These are phyloP conservation scores for Leguminivora glycinivorella DNA, from an alignment of 1,140 invertebrate genomes.

Conservation along the genomic window DNA sequence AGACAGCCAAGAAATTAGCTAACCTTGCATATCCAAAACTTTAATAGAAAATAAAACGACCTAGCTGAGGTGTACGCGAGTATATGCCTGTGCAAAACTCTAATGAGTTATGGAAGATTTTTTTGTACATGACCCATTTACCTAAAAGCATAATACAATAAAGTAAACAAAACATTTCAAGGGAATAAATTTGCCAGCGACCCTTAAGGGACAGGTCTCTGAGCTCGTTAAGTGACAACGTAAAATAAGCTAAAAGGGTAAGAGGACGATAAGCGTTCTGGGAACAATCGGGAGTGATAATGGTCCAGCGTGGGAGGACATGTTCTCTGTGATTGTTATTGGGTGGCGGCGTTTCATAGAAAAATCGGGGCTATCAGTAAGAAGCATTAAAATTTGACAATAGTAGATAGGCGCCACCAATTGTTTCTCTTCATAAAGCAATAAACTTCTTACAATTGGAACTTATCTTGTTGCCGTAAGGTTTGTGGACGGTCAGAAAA, in stretches of 20 bases:
- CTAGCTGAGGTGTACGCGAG: too few species aligned
- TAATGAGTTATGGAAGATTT: too few species aligned
- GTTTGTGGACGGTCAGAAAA: not conserved
- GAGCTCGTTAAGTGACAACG: not conserved
- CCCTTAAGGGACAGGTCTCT: not conserved
- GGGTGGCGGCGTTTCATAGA: not conserved
- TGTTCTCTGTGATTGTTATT: not conserved
- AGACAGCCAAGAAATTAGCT: not conserved
- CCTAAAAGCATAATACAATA: not conserved
- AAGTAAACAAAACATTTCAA: slow-evolving; percentile 17
- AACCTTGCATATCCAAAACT: not conserved
- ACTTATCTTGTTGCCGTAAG: not conserved
- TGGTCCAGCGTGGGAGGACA: not conserved
- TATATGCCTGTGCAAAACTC: too few species aligned
- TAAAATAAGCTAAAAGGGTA: slow-evolving; percentile 22
- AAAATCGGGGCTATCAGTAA: not conserved
- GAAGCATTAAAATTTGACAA: too few species aligned
- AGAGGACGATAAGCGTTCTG: not conserved
- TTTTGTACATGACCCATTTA: too few species aligned
- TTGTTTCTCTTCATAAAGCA: not conserved
- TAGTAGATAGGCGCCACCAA: not conserved
- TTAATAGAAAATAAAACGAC: too few species aligned
- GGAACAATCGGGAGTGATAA: slow-evolving; percentile 12
- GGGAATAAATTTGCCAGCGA: slow-evolving; percentile 3
- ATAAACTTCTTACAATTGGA: not conserved